Evolutionary conservation across 1,140 invertebrate genomes (phyloP), one percentile per base, ranked within the genome.

Genomic region (Laupala kohalensis): DNA sequence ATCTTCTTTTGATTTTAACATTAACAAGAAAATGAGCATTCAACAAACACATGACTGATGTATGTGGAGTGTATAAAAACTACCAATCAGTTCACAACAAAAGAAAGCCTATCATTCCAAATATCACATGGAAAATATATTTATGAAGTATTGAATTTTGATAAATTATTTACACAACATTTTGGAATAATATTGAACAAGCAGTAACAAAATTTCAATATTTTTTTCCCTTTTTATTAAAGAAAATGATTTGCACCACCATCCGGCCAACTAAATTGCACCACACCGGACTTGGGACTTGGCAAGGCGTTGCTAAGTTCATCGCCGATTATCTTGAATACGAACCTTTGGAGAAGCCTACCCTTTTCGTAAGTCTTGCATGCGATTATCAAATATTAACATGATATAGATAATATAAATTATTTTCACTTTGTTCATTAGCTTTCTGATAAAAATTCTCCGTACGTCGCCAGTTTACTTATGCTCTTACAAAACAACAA

Each of bases 241-340:
- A 89, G 87, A 90, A 89, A 85, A 88, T 89, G 82, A 86, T 90
- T 66, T 90, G 87, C 72, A 89, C 87, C 13, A 82, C 84, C n/a
- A 84, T 91, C 72, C 82, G 86, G 26, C 86, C 85, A 29, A 89
- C 87, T 28, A 85, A 84, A 64, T 78, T 89, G 28, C 84, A 84
- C 12, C 87, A 84, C 77, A 80, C 83, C 0, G 84, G 86, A 74
- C 80, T 89, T 23, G 83, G 81, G 72, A 84, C 81, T 5, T 90
- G 88, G 87, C 78, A 84, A 75, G 86, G 86, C 25, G 81, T 86
- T 70, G 81, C 85, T 4, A 79, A 79, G 25, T 86, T 90, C 69
- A 82, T 89, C 3, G 81, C 84, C 5, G 87, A 90, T 76, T 85
- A 85, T 73, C 81, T 90, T 30, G 79, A 82, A 15, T 90, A 86